Evolutionary conservation across 2,888 invertebrate species (phyloP).

Genomic region (Amphipoea oculea): DNA sequence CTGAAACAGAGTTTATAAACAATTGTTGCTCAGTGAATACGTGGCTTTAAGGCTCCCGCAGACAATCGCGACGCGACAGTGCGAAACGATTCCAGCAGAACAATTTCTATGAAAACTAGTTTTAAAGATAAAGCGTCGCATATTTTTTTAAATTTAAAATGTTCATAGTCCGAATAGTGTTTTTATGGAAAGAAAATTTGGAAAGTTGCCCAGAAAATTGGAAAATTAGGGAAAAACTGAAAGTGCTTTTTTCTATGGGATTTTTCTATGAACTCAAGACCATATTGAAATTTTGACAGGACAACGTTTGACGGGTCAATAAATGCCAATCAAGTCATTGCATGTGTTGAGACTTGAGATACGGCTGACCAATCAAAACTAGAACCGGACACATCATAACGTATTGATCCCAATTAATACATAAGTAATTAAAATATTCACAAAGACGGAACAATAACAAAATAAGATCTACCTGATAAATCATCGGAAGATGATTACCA

Average conservation of each 20-base stretch:
- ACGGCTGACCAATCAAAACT: not conserved
- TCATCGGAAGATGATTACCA: slow-evolving; percentile 13
- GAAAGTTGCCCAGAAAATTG: no score
- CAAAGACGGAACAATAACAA: slow-evolving; percentile 39
- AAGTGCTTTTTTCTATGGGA: not conserved
- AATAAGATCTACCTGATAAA: slow-evolving; percentile 21
- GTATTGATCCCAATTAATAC: not conserved
- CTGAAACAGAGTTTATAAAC: no score
- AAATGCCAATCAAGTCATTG: not conserved
- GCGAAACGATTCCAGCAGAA: not conserved
- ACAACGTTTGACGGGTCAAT: no score
- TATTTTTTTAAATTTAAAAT: no score
- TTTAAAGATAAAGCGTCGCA: not conserved
- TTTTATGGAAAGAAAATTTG: no score
- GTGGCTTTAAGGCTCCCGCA: no score
- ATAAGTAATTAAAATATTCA: slow-evolving; percentile 8
- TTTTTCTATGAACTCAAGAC: not conserved
- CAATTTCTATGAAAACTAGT: not conserved
- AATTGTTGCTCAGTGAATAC: no score
- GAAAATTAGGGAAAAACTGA: no score
- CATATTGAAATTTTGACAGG: not conserved
- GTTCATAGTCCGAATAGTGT: no score
- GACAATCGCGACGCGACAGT: no score
- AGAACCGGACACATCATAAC: not conserved
- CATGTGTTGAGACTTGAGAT: not conserved